Percentiles rank a stretch among this genome's conserved stretches.
These are phyloP conservation scores for Gobius niger DNA, from an alignment of 2,113 vertebrate genomes.

Conservation along the genomic window DNA sequence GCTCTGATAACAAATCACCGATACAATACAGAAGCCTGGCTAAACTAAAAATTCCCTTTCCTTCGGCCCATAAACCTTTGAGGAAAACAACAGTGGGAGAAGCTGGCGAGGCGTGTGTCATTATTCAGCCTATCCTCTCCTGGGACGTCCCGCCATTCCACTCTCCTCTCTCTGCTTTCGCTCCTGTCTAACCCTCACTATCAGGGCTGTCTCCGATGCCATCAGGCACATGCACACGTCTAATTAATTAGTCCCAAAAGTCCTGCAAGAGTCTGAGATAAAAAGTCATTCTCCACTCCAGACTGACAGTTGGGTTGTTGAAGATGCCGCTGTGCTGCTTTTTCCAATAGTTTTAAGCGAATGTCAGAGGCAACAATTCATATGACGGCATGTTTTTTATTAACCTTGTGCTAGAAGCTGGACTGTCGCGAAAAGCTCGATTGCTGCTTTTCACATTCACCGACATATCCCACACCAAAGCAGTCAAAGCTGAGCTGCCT, in stretches of 20 bases:
- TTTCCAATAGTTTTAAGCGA: background rate
- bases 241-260: slow-evolving; percentile 62
- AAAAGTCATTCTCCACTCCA: slow-evolving; percentile 25
- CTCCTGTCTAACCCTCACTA: slow-evolving; percentile 7
- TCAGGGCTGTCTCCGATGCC: slow-evolving; percentile 5
- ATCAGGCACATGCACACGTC: slow-evolving; percentile 30
- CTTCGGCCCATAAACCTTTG: slow-evolving; percentile 9
- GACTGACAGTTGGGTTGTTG: slow-evolving; percentile 21
- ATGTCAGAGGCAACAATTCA: no score
- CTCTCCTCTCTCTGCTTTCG: slow-evolving; percentile 13
- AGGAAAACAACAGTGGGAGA: slow-evolving; percentile 16
- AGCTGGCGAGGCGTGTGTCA: slow-evolving; percentile 6
- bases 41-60: slow-evolving; percentile 44
- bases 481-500: no score
- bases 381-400: no score
- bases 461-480: no score
- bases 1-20: slow-evolving; percentile 8
- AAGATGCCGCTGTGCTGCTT: background rate
- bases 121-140: slow-evolving; percentile 26
- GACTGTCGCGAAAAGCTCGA: no score
- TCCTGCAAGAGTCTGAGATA: slow-evolving; percentile 34
- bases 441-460: no score
- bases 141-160: slow-evolving; percentile 13
- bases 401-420: no score
- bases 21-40: background rate